A percentile compares a stretch with the other conserved stretches of the same genome.
Evolutionary conservation across 1,140 invertebrate genomes (phyloP).

Genomic region (Thaumatotibia leucotreta): DNA sequence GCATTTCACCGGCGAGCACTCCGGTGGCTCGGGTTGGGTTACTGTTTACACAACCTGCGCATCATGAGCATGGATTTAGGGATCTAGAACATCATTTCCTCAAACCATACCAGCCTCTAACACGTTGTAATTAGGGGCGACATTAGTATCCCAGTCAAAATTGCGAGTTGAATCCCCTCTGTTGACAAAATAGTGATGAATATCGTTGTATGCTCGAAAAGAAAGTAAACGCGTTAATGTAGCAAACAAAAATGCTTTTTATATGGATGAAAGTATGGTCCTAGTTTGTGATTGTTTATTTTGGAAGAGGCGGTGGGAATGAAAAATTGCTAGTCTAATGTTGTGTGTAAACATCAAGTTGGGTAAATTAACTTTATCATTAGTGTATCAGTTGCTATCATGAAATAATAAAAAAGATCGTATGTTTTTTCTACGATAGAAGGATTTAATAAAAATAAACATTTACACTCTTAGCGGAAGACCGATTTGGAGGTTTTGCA

Average conservation of each 20-base stretch:
- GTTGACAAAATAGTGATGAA: neutral
- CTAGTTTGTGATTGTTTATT: neutral
- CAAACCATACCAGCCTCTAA: neutral
- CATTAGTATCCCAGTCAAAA: neutral
- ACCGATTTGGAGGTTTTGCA: no score
- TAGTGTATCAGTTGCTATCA: neutral
- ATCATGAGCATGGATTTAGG: slow-evolving; percentile 37
- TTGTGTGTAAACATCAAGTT: neutral
- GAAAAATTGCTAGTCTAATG: slow-evolving; percentile 1
- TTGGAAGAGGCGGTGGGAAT: neutral
- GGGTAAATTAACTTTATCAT: slow-evolving; percentile 9
- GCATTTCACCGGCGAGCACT: slow-evolving; percentile 36
- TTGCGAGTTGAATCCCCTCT: neutral
- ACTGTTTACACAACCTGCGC: slow-evolving; percentile 56
- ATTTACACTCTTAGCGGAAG: no score
- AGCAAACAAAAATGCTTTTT: neutral
- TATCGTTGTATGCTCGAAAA: neutral
- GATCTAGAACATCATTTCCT: slow-evolving; percentile 13
- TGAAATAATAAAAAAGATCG: neutral
- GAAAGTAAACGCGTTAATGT: neutral
- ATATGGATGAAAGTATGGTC: neutral
- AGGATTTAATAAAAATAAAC: neutral
- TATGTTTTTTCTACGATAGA: no score
- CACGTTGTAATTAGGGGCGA: neutral
- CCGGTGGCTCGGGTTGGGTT: slow-evolving; percentile 36